Evolutionary conservation across 2,888 invertebrate genomes (phyloP).

Genomic region (Heliconius hortense): DNA sequence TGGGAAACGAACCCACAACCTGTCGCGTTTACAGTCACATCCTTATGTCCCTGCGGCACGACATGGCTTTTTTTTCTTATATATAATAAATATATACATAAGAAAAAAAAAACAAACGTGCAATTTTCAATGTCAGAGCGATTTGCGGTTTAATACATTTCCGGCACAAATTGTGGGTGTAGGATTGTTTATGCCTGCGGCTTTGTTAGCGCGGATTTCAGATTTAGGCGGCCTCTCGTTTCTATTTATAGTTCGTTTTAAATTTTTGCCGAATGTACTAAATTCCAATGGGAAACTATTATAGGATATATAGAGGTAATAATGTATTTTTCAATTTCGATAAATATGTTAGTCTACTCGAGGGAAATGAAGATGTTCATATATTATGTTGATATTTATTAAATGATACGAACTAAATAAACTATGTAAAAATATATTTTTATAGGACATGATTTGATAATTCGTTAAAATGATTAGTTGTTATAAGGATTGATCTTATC

Average conservation of each 20-base stretch:
- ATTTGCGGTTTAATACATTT: constrained; percentile 34
- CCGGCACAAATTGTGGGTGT: constrained; percentile 27
- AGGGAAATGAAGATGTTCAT: not conserved
- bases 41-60: no score
- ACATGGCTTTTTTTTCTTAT: no score
- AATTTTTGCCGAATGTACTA: not conserved
- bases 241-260: constrained; percentile 20
- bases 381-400: no score
- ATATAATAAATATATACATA: not conserved
- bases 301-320: not conserved
- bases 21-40: no score
- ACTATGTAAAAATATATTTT: not conserved
- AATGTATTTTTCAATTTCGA: constrained; percentile 9
- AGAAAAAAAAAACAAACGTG: not conserved
- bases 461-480: no score
- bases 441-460: no score
- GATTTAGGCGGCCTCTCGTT: constrained; percentile 24
- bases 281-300: not conserved
- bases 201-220: constrained; percentile 30
- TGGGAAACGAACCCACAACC: no score
- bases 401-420: not conserved
- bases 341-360: not conserved
- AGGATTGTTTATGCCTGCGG: constrained; percentile 30
- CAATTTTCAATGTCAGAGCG: constrained; percentile 25
- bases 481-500: no score